Conservation (phyloP, 2,113 vertebrate species). For the Oostethus manadensis region DNA sequence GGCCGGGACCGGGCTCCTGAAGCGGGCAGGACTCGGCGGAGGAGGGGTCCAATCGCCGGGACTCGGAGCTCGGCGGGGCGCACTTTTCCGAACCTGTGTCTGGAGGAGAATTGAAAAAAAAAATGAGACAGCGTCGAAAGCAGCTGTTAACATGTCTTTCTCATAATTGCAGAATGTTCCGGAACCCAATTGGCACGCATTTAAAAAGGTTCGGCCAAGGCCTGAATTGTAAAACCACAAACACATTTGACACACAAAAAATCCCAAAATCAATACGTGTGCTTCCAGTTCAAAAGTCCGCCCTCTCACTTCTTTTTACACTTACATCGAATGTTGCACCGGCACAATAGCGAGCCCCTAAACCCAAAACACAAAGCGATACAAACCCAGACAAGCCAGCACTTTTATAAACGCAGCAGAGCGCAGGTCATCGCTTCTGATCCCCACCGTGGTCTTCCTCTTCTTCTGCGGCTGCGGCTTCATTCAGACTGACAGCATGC, state of each 20-base stretch:
- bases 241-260: no score
- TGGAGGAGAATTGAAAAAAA: conserved; percentile 42
- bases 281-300: no score
- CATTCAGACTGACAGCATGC: conserved; percentile 40
- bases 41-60: conserved; percentile 69
- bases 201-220: no score
- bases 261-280: no score
- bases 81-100: conserved; percentile 88
- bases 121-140: no score
- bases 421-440: conserved; percentile 38
- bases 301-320: no score
- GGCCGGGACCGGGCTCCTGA: conserved; percentile 53
- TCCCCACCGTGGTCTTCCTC: conserved; percentile 25
- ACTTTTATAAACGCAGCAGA: conserved; percentile 40
- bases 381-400: conserved; percentile 51
- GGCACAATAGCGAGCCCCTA: neutral
- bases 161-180: no score
- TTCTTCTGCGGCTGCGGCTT: conserved; percentile 43
- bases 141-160: no score
- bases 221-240: no score
- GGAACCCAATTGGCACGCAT: no score
- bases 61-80: conserved; percentile 75
- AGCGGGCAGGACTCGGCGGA: conserved; percentile 59
- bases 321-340: no score
- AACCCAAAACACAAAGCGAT: conserved; percentile 9